Evolutionary conservation across 2,888 invertebrate genomes (phyloP).

Genomic region (Amiota mariae): DNA sequence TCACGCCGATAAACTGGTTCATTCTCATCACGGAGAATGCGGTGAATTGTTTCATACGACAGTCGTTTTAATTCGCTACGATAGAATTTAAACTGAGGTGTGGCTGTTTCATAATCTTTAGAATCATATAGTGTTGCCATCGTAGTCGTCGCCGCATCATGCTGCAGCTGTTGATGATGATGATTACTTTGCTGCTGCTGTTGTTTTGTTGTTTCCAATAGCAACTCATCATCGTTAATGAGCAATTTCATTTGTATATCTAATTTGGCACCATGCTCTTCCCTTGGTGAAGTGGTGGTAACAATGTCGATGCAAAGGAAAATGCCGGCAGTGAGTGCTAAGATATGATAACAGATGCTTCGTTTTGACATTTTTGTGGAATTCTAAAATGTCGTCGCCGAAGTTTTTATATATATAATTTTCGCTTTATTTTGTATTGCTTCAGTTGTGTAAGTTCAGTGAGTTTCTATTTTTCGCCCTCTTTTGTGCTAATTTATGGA

Average conservation of each 20-base stretch:
- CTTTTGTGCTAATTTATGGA: slow-evolving; percentile 57
- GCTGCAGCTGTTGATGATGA: neutral
- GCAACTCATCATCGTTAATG: slow-evolving; percentile 54
- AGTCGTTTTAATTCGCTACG: slow-evolving; percentile 61
- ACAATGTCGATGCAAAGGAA: neutral
- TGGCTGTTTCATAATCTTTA: slow-evolving; percentile 50
- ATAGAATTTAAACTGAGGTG: slow-evolving; percentile 55
- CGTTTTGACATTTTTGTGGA: slow-evolving; percentile 23
- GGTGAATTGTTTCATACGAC: slow-evolving; percentile 69
- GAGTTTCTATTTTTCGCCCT: slow-evolving; percentile 42
- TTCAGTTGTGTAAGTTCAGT: slow-evolving; percentile 14
- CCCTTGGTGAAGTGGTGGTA: slow-evolving; percentile 35
- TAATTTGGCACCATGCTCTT: slow-evolving; percentile 49
- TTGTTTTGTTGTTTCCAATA: slow-evolving; percentile 24
- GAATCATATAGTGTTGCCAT: neutral
- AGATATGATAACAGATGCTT: slow-evolving; percentile 42
- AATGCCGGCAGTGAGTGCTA: slow-evolving; percentile 3
- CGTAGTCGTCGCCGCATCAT: slow-evolving; percentile 19
- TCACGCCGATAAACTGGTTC: slow-evolving; percentile 64
- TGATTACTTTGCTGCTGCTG: slow-evolving; percentile 29
- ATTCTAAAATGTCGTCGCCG: slow-evolving; percentile 32
- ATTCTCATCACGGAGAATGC: slow-evolving; percentile 70
- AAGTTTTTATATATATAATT: slow-evolving; percentile 28
- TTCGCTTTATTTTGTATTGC: neutral
- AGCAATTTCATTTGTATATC: slow-evolving; percentile 54